phyloP scores from a whole-genome alignment of 2,888 invertebrate species.

The Scaptomyza polygonia region DNA sequence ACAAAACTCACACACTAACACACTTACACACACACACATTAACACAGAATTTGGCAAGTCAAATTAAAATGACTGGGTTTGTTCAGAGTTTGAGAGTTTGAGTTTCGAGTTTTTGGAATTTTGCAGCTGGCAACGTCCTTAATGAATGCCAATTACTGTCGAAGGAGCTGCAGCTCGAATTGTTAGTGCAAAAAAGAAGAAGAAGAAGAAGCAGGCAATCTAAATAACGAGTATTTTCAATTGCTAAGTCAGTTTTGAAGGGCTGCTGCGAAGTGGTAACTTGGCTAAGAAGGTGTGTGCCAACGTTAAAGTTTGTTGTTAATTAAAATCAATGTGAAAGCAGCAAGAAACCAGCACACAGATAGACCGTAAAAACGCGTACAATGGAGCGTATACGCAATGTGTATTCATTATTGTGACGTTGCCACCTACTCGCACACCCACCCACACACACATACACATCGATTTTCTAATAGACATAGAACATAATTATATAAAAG shows the following conservation, averaged over 20 bases:
- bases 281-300: not conserved
- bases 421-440: conserved; percentile 5
- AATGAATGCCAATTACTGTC: conserved; percentile 54
- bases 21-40: conserved; percentile 24
- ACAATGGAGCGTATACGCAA: conserved; percentile 41
- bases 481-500: conserved; percentile 23
- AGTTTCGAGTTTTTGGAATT: conserved; percentile 8
- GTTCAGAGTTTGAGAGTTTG: conserved; percentile 9
- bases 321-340: conserved; percentile 37
- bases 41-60: conserved; percentile 45
- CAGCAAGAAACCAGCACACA: not conserved
- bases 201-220: conserved; percentile 16
- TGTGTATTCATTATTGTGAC: conserved; percentile 39
- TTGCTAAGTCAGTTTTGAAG: conserved; percentile 12
- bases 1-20: conserved; percentile 5
- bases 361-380: not conserved
- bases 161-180: conserved; percentile 41
- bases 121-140: conserved; percentile 25
- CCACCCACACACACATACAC: conserved; percentile 5
- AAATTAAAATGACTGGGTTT: conserved; percentile 42
- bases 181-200: conserved; percentile 12
- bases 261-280: not conserved
- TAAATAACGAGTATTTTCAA: conserved; percentile 43
- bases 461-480: conserved; percentile 22
- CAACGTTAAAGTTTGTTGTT: conserved; percentile 14